These are phyloP conservation scores for Phycodurus eques DNA, from an alignment of 2,113 vertebrate species.

Conservation along the genomic window DNA sequence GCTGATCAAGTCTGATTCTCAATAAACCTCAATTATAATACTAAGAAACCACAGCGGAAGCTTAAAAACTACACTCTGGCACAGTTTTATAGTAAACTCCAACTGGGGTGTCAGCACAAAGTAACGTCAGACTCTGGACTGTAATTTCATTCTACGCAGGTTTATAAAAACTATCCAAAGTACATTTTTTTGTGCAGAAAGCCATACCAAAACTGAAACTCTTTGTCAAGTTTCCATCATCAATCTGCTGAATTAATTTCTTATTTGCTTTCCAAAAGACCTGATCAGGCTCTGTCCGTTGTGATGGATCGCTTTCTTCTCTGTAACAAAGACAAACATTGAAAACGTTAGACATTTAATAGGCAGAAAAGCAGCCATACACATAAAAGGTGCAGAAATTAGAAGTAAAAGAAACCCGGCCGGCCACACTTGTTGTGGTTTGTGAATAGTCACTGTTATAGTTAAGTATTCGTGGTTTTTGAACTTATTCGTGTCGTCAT, in stretches of 20 bases:
- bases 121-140: too few species aligned
- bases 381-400: background rate
- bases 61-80: too few species aligned
- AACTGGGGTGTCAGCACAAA: too few species aligned
- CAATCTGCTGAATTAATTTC: slow-evolving; percentile 79
- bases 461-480: too few species aligned
- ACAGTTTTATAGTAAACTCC: too few species aligned
- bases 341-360: background rate
- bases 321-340: slow-evolving; percentile 54
- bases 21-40: too few species aligned
- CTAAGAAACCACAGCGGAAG: too few species aligned
- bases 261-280: slow-evolving; percentile 81
- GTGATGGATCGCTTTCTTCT: slow-evolving; percentile 55
- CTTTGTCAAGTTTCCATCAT: slow-evolving; percentile 79
- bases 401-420: background rate
- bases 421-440: too few species aligned
- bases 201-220: slow-evolving; percentile 85
- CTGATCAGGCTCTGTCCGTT: slow-evolving; percentile 59
- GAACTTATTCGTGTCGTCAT: too few species aligned
- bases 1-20: too few species aligned
- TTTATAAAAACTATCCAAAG: background rate
- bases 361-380: background rate
- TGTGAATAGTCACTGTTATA: too few species aligned
- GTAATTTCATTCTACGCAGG: too few species aligned
- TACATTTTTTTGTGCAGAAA: background rate